Percentiles rank a stretch among this genome's conserved stretches.
These are phyloP conservation scores for Meiosimyza decipiens DNA, from an alignment of 2,888 invertebrate species.

Conservation along the genomic window DNA sequence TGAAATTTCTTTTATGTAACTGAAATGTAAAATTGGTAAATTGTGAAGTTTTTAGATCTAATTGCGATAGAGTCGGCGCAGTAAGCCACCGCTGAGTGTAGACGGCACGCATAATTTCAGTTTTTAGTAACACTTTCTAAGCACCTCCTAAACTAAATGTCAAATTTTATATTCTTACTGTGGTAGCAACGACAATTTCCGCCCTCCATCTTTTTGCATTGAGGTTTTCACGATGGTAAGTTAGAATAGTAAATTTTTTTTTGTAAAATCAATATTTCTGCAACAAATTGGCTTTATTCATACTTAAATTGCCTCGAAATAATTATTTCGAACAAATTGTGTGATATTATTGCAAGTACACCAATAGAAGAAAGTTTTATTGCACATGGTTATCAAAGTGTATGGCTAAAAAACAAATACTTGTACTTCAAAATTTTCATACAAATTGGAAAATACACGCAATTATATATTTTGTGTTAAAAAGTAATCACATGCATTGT, in stretches of 20 bases:
- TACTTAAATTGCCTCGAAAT: not conserved
- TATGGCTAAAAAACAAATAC: too few relatives aligned
- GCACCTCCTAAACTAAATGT: slow-evolving; percentile 20
- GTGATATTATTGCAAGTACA: not conserved
- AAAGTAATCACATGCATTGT: not conserved
- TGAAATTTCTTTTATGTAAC: too few relatives aligned
- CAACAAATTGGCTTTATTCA: slow-evolving; percentile 34
- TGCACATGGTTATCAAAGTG: slow-evolving; percentile 6
- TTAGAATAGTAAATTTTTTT: slow-evolving; percentile 48
- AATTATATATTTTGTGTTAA: too few relatives aligned
- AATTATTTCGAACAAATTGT: not conserved
- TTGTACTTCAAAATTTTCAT: too few relatives aligned
- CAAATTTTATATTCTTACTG: slow-evolving; percentile 35
- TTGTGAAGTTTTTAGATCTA: too few relatives aligned
- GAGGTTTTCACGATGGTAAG: slow-evolving; percentile 66
- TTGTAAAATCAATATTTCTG: slow-evolving; percentile 45
- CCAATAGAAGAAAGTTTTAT: not conserved
- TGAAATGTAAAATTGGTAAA: too few relatives aligned
- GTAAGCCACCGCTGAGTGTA: too few relatives aligned
- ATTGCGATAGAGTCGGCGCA: too few relatives aligned
- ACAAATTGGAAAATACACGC: too few relatives aligned
- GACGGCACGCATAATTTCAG: too few relatives aligned
- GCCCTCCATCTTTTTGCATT: slow-evolving; percentile 66
- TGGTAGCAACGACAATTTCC: slow-evolving; percentile 63
- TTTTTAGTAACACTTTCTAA: not conserved